Evolutionary conservation across 2,888 invertebrate genomes (phyloP).

Genomic region (Osmoderma eremita): DNA sequence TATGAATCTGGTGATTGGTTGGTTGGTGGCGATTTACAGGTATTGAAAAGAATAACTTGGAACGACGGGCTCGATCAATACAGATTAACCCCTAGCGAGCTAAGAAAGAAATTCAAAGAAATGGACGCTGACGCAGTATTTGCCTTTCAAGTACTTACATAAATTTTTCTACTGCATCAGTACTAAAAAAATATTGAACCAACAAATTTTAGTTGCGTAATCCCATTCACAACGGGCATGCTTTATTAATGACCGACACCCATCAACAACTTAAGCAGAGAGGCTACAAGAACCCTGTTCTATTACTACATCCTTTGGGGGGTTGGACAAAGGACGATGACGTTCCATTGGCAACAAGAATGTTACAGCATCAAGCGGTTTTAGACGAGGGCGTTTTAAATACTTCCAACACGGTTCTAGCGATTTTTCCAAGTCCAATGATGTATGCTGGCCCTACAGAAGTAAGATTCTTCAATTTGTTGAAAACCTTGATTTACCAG

Average conservation of each 20-base stretch:
- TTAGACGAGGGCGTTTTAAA: constrained; percentile 85
- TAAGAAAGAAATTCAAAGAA: constrained; percentile 79
- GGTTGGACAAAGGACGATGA: constrained; percentile 99
- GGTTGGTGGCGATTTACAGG: constrained; percentile 90
- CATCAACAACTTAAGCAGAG: constrained; percentile 77
- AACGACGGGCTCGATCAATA: constrained; percentile 93
- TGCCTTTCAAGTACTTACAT: constrained; percentile 90
- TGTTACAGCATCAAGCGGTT: constrained; percentile 91
- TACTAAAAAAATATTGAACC: neutral
- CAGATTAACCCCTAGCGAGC: constrained; percentile 90
- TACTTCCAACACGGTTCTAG: constrained; percentile 84
- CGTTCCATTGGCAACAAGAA: constrained; percentile 88
- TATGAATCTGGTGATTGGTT: constrained; percentile 93
- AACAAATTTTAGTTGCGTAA: constrained; percentile 72
- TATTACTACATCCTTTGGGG: constrained; percentile 92
- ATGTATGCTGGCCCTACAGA: constrained; percentile 99
- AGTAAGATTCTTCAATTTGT: constrained; percentile 64
- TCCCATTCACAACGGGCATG: constrained; percentile 98
- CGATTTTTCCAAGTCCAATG: constrained; percentile 99
- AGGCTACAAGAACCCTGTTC: constrained; percentile 91
- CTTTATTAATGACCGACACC: constrained; percentile 94
- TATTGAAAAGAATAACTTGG: constrained; percentile 87
- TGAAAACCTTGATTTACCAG: neutral
- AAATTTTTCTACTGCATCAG: constrained; percentile 7
- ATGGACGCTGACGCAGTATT: constrained; percentile 93